These are phyloP conservation scores for Gastrophysa polygoni DNA, from an alignment of 2,888 invertebrate species.

Conservation along the genomic window DNA sequence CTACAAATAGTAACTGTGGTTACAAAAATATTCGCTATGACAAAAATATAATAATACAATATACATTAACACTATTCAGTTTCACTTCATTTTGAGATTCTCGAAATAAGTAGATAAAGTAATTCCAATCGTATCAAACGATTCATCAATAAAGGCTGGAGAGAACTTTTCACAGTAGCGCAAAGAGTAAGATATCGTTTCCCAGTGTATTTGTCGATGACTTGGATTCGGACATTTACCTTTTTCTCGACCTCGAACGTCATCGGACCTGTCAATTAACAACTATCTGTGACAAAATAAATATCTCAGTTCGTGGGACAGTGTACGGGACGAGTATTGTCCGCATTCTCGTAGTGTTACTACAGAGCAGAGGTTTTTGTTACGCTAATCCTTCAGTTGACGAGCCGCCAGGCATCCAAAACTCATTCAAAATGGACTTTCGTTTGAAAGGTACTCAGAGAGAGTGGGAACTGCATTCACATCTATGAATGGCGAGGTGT, in stretches of 20 bases:
- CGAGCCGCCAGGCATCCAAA: constrained; percentile 2
- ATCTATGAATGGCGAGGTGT: constrained; percentile 25
- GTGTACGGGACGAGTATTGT: constrained; percentile 28
- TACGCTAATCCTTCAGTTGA: constrained; percentile 28
- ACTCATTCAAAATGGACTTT: constrained; percentile 14
- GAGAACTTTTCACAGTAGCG: no score
- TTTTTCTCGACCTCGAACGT: constrained; percentile 24
- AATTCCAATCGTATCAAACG: no score
- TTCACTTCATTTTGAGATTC: no score
- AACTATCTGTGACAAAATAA: constrained; percentile 35
- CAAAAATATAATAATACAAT: no score
- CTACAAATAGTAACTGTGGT: no score
- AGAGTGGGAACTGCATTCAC: background rate
- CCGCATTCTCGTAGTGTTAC: constrained; percentile 35
- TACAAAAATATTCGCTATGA: no score
- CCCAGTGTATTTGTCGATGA: no score
- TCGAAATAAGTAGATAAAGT: no score
- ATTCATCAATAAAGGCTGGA: no score
- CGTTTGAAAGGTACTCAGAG: constrained; percentile 1
- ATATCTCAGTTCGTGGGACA: background rate
- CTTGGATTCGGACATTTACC: no score
- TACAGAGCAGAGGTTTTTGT: constrained; percentile 32
- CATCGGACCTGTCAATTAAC: constrained; percentile 35
- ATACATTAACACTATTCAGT: no score
- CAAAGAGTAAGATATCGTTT: no score